A percentile compares a stretch with the other conserved stretches of the same genome.
Evolutionary conservation across 2,113 vertebrate genomes (phyloP).

Genomic region (Myanophis thanlyinensis): DNA sequence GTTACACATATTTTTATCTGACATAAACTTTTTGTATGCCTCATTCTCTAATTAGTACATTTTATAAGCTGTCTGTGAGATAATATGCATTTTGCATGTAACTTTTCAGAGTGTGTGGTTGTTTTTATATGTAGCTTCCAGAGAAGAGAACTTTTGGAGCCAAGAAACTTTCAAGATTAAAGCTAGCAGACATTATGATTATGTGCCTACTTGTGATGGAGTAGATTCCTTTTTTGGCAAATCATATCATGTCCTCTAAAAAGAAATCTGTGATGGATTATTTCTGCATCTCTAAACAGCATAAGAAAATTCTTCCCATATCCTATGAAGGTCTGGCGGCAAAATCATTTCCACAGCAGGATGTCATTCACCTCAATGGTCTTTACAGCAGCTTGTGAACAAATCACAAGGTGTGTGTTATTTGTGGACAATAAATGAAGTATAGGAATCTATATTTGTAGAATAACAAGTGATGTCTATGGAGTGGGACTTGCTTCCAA

Average conservation of each 20-base stretch:
- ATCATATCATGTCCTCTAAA: not conserved
- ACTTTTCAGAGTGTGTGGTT: not conserved
- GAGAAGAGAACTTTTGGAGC: not conserved
- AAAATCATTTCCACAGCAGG: not conserved
- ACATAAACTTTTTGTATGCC: not conserved
- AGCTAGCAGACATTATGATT: not conserved
- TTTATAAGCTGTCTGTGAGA: not conserved
- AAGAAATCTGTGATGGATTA: not conserved
- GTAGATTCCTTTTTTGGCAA: not conserved
- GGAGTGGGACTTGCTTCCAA: not conserved
- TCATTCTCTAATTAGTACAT: not conserved
- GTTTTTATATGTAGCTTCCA: not conserved
- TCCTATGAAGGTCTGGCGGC: not conserved
- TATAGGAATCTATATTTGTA: not conserved
- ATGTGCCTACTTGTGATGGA: not conserved
- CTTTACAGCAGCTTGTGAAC: not conserved
- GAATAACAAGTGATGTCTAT: not conserved
- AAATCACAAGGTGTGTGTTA: not conserved
- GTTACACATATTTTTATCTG: not conserved
- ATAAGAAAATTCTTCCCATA: not conserved
- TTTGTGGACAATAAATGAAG: not conserved
- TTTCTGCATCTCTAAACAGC: not conserved
- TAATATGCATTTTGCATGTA: not conserved
- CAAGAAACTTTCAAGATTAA: not conserved
- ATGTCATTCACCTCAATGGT: not conserved